These are phyloP conservation scores for Novumbra hubbsi DNA, from an alignment of 2,797 vertebrate species.

Conservation along the genomic window DNA sequence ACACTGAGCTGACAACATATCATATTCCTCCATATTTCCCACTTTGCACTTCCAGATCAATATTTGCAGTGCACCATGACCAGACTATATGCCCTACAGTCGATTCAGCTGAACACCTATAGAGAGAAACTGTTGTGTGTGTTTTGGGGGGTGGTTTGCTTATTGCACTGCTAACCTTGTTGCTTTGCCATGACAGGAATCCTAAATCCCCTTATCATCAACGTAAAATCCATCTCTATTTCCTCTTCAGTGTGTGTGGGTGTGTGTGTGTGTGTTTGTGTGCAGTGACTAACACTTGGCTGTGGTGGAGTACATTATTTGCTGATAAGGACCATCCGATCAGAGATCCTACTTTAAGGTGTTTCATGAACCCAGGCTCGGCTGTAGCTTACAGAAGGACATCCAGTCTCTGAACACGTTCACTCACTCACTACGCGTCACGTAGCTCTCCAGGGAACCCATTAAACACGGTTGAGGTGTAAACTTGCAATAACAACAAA, in stretches of 20 bases:
- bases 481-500: not conserved
- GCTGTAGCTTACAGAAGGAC: not conserved
- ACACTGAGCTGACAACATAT: slow-evolving; percentile 42
- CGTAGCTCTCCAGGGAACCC: not conserved
- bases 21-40: slow-evolving; percentile 53
- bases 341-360: not conserved
- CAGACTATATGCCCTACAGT: slow-evolving; percentile 25
- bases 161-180: not conserved
- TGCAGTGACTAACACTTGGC: not conserved
- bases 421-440: not conserved
- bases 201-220: not conserved
- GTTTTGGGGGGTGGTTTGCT: not conserved
- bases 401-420: slow-evolving; percentile 1
- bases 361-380: not conserved
- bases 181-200: not conserved
- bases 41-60: slow-evolving; percentile 54
- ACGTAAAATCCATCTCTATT: not conserved
- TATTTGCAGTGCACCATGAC: slow-evolving; percentile 51
- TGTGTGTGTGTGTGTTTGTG: not conserved
- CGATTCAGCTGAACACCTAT: slow-evolving; percentile 43
- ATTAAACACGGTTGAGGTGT: not conserved
- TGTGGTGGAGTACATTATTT: not conserved
- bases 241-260: not conserved
- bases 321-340: not conserved
- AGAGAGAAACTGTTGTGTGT: not conserved